These are phyloP conservation scores for Xenotilapia leptura DNA, from an alignment of 2,113 vertebrate species.

Conservation along the genomic window DNA sequence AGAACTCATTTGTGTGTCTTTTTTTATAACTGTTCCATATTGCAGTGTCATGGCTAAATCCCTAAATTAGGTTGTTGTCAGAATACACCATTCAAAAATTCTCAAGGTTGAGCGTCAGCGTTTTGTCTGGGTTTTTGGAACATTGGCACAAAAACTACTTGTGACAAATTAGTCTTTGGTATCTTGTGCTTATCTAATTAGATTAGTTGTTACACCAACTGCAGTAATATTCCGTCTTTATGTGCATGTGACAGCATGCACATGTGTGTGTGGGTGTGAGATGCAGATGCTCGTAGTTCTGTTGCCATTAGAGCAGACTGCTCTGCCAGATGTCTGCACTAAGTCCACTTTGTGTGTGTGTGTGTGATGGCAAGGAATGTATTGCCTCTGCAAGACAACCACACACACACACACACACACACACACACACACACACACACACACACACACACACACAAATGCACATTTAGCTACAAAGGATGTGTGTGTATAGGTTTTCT, in stretches of 20 bases:
- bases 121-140: not conserved
- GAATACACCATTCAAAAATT: not conserved
- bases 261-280: not conserved
- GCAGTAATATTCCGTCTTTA: not conserved
- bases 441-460: not conserved
- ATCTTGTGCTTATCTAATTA: not conserved
- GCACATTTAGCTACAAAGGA: not conserved
- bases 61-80: not conserved
- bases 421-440: not conserved
- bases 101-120: not conserved
- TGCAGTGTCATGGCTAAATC: not conserved
- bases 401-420: not conserved
- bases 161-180: not conserved
- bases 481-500: not conserved
- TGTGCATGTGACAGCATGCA: not conserved
- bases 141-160: not conserved
- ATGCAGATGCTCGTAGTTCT: constrained; percentile 26
- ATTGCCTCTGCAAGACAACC: not conserved
- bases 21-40: not conserved
- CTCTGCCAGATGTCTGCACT: constrained; percentile 28
- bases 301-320: constrained; percentile 25
- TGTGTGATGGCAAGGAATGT: not conserved
- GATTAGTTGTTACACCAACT: not conserved
- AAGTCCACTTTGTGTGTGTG: constrained; percentile 1
- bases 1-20: not conserved